Evolutionary conservation across 2,888 invertebrate genomes (phyloP), one percentile per base, ranked within the genome.

Genomic region (Spisula solida): DNA sequence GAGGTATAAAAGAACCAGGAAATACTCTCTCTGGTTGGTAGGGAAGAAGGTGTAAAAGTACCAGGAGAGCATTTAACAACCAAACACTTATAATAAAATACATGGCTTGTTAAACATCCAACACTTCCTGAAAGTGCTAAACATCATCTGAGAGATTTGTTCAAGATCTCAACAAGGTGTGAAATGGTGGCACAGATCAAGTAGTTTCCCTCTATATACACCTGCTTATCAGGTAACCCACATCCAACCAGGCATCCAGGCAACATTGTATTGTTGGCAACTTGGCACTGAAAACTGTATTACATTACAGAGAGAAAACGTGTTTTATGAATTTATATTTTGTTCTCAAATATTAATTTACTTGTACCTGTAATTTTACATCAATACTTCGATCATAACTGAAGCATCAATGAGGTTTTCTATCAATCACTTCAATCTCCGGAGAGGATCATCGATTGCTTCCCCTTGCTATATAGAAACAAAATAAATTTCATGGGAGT

Each of bases 11-110:
- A 41, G 41, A 41, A 41, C 41, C 41, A 41, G 41, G 8, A 41
- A 70, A 10, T 12, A 70, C 16, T 4, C 70, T 70, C 25, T 70
- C 14, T 56, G 56, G 16, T 56, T 20, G 18, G 20, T 56, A 56
- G 56, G 5, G 6, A 56, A 56, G 41, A 8, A 56, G 20, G 25
- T 66, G 31, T 34, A 25, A 41, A 31, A 75, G 31, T 75, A 18
- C 34, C 75, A 75, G 75, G 34, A 18, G 0, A 31, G 75, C 18
- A 75, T 18, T 75, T 75, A 75, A 75, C 29, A 75, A 34, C 29
- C 18, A 75, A 75, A 75, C 75, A 34, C 25, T 31, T 34, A 75
- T 20, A 31, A 75, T 75, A 75, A 75, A 75, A 75, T 75, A 75
- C 75, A 75, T 75, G 75, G 34, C 75, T 75, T 75, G 75, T 75